phyloP scores from a whole-genome alignment of 1,140 invertebrate genomes.

The Microplitis mediator region DNA sequence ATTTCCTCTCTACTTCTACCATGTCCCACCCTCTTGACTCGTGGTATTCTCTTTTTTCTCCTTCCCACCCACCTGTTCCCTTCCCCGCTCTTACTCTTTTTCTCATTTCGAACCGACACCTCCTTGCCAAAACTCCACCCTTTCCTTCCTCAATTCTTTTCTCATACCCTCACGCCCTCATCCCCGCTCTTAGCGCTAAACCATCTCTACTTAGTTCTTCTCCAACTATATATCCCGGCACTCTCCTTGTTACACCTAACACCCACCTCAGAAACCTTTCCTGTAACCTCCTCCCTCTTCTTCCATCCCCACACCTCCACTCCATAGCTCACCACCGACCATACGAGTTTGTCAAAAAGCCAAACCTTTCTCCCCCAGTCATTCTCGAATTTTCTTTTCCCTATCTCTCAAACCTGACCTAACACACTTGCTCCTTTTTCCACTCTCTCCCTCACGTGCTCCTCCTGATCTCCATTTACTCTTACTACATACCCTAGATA shows the following conservation, averaged over 20 bases:
- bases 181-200: background rate
- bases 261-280: too few relatives aligned
- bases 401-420: background rate
- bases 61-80: background rate
- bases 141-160: background rate
- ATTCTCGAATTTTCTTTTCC: background rate
- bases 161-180: slow-evolving; percentile 8
- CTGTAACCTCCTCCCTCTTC: too few relatives aligned
- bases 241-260: too few relatives aligned
- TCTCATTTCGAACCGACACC: background rate
- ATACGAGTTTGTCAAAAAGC: slow-evolving; percentile 6
- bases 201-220: background rate
- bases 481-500: background rate
- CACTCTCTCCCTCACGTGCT: slow-evolving; percentile 10
- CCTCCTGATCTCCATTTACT: slow-evolving; percentile 11
- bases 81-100: background rate
- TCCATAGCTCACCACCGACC: background rate
- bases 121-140: background rate
- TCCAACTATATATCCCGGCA: background rate
- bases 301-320: background rate
- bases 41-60: background rate
- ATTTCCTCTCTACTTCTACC: too few relatives aligned
- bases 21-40: too few relatives aligned
- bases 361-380: background rate
- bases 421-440: background rate